These are phyloP conservation scores for Tachina fera DNA, from an alignment of 2,888 invertebrate genomes.

Conservation along the genomic window DNA sequence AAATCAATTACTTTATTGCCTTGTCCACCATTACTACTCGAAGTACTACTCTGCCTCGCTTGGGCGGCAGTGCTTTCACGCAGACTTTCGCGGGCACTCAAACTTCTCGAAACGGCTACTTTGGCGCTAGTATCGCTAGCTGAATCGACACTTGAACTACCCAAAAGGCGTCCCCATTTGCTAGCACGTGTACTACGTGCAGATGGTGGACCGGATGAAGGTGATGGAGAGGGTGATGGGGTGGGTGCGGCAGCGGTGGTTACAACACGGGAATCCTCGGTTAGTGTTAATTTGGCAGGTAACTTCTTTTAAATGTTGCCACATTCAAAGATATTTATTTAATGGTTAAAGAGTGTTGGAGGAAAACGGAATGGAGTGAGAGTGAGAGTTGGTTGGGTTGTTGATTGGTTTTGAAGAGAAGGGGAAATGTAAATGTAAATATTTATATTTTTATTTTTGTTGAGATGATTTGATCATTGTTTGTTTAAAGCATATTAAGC, in stretches of 20 bases:
- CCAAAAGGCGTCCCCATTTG: constrained; percentile 93
- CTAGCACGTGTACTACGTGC: constrained; percentile 85
- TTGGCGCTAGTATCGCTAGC: constrained; percentile 86
- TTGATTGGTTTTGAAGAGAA: constrained; percentile 9
- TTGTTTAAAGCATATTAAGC: constrained; percentile 28
- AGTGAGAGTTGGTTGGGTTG: constrained; percentile 1
- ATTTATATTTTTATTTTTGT: constrained; percentile 14
- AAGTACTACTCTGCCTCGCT: constrained; percentile 83
- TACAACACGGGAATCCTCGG: constrained; percentile 83
- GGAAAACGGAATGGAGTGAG: constrained; percentile 7
- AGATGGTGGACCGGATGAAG: constrained; percentile 84
- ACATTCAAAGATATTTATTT: constrained; percentile 13
- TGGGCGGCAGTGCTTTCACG: constrained; percentile 83
- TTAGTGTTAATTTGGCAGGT: constrained; percentile 83
- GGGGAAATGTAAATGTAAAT: constrained; percentile 32
- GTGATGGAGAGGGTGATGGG: constrained; percentile 83
- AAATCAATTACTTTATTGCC: constrained; percentile 83
- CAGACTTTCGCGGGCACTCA: constrained; percentile 85
- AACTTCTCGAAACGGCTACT: constrained; percentile 85
- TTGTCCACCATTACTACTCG: constrained; percentile 84
- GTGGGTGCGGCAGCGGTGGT: constrained; percentile 82
- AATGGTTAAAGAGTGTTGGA: constrained; percentile 6
- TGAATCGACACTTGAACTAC: constrained; percentile 90
- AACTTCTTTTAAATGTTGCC: constrained; percentile 80
- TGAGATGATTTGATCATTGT: constrained; percentile 22